These are phyloP conservation scores for Poeciliopsis infans DNA, from an alignment of 2,797 vertebrate genomes.

Conservation along the genomic window DNA sequence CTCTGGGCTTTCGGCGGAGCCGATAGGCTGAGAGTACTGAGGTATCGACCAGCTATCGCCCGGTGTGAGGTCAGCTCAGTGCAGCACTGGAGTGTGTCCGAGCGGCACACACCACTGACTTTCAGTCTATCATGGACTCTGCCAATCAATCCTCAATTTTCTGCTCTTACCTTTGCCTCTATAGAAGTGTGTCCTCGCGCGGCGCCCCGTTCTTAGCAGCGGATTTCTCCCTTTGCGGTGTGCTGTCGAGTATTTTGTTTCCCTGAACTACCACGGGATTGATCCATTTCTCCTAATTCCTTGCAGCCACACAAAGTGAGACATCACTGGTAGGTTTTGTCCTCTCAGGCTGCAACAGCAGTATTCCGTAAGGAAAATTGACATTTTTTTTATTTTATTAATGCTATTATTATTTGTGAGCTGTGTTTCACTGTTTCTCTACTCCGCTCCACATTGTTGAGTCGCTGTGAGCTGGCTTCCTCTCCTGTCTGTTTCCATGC, in stretches of 20 bases:
- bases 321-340: conserved; percentile 8
- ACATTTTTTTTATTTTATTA: not conserved
- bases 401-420: conserved; percentile 8
- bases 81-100: conserved; percentile 71
- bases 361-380: conserved; percentile 38
- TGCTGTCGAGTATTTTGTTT: conserved; percentile 27
- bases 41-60: conserved; percentile 75
- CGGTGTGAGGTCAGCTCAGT: conserved; percentile 72
- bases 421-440: conserved; percentile 25
- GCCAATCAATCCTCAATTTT: conserved; percentile 62
- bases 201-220: conserved; percentile 20
- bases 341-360: conserved; percentile 27
- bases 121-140: conserved; percentile 51
- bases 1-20: conserved; percentile 67
- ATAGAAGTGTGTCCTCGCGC: conserved; percentile 22
- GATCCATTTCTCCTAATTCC: conserved; percentile 36
- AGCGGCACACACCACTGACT: conserved; percentile 69
- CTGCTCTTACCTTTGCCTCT: conserved; percentile 35
- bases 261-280: conserved; percentile 26
- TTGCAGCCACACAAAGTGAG: conserved; percentile 19
- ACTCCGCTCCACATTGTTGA: conserved; percentile 27
- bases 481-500: conserved; percentile 65
- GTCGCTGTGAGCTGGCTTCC: conserved; percentile 48
- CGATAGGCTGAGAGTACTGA: conserved; percentile 75
- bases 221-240: not conserved